phyloP scores from a whole-genome alignment of 2,797 vertebrate species.

The Pempheris klunzingeri region DNA sequence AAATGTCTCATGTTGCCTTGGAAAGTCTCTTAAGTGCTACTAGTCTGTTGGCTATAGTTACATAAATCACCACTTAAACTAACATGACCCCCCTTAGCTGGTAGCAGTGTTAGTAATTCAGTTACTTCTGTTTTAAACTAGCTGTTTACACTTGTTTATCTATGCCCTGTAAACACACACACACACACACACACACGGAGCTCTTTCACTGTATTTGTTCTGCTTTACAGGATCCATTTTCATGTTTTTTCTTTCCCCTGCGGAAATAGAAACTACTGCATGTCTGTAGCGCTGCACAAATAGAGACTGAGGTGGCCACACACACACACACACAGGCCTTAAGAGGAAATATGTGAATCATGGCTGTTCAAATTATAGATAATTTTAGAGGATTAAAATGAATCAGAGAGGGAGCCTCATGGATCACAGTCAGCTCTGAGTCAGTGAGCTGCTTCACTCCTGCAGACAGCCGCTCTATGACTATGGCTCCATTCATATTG shows the following conservation, averaged over 20 bases:
- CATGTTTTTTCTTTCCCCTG: background rate
- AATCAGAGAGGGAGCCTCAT: conserved; percentile 3
- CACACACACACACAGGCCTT: background rate
- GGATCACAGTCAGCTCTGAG: conserved; percentile 23
- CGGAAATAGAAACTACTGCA: conserved; percentile 25
- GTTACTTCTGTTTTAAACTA: conserved; percentile 8
- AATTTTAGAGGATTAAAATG: conserved; percentile 5
- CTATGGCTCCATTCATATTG: background rate
- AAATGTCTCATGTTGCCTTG: background rate
- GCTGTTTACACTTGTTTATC: conserved; percentile 8
- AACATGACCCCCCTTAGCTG: background rate
- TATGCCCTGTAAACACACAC: conserved; percentile 22
- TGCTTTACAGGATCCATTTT: conserved; percentile 4
- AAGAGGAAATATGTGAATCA: conserved; percentile 35
- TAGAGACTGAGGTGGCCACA: background rate
- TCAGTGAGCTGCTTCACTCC: conserved; percentile 24
- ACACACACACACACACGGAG: conserved; percentile 14
- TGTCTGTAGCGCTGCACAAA: conserved; percentile 9
- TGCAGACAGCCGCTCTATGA: conserved; percentile 1
- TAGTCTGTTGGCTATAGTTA: too few species aligned
- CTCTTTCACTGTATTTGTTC: conserved; percentile 10
- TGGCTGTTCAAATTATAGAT: conserved; percentile 20
- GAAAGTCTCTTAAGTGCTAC: background rate
- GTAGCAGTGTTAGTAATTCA: background rate
- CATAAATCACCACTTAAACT: background rate